These are phyloP conservation scores for Coenonympha arcania DNA, from an alignment of 2,888 invertebrate species.

Conservation along the genomic window DNA sequence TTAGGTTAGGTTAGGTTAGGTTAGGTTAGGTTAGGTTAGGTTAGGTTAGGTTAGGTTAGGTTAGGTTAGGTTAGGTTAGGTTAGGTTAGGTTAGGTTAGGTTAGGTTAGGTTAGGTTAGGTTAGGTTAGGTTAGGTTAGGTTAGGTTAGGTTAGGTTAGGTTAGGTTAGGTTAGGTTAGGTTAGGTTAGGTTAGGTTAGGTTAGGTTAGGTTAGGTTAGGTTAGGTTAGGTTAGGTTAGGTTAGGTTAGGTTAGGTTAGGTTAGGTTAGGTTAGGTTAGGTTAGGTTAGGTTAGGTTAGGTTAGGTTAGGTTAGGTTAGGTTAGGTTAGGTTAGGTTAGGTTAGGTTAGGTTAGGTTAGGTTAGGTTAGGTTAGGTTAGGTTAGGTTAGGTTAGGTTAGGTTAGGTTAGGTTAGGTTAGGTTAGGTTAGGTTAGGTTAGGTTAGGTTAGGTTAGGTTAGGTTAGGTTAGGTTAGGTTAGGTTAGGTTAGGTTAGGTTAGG, in stretches of 20 bases:
- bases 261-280: constrained; percentile 11
- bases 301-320: constrained; percentile 16
- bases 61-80: constrained; percentile 22
- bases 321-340: constrained; percentile 15
- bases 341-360: constrained; percentile 16
- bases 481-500: constrained; percentile 12
- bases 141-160: constrained; percentile 15
- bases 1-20: constrained; percentile 24
- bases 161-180: constrained; percentile 17
- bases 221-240: constrained; percentile 12
- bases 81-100: constrained; percentile 21
- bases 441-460: constrained; percentile 21
- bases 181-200: constrained; percentile 17
- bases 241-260: constrained; percentile 16
- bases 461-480: constrained; percentile 20
- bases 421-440: constrained; percentile 19
- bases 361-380: constrained; percentile 14
- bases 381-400: constrained; percentile 16
- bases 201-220: constrained; percentile 15
- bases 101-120: constrained; percentile 19
- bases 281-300: constrained; percentile 17
- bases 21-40: constrained; percentile 20
- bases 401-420: constrained; percentile 18
- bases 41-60: constrained; percentile 21
- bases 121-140: constrained; percentile 20